These are phyloP conservation scores for Typhlichthys eigenmanni DNA, from an alignment of 2,797 vertebrate species.

Conservation along the genomic window DNA sequence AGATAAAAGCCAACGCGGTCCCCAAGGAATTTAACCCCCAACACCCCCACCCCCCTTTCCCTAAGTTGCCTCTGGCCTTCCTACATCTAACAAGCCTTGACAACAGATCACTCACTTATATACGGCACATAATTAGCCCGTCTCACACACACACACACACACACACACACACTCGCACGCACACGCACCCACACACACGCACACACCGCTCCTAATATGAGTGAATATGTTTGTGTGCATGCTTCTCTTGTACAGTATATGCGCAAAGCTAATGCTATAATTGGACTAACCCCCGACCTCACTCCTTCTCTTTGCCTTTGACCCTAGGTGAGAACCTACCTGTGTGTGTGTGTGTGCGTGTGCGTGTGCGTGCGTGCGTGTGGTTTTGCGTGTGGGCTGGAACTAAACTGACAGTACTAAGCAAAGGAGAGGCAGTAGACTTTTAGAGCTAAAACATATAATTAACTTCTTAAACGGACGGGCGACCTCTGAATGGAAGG, in stretches of 20 bases:
- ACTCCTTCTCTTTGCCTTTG: constrained; percentile 54
- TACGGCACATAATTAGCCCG: constrained; percentile 79
- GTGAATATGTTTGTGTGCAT: constrained; percentile 31
- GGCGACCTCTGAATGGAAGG: background rate
- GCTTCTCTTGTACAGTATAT: constrained; percentile 43
- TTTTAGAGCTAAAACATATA: constrained; percentile 25
- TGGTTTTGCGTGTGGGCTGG: constrained; percentile 14
- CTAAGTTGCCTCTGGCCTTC: constrained; percentile 76
- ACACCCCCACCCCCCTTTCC: constrained; percentile 48
- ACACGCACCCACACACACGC: constrained; percentile 26
- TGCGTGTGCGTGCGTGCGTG: constrained; percentile 23
- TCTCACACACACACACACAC: constrained; percentile 64
- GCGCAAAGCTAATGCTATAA: constrained; percentile 62
- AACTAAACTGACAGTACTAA: constrained; percentile 29
- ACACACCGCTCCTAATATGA: constrained; percentile 24
- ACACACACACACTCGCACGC: constrained; percentile 12
- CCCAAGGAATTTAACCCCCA: constrained; percentile 79
- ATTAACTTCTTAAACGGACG: constrained; percentile 30
- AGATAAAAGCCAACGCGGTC: constrained; percentile 81
- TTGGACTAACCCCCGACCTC: constrained; percentile 48
- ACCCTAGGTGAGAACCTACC: constrained; percentile 47
- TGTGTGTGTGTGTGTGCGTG: background rate
- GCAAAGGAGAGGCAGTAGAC: constrained; percentile 24
- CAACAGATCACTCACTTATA: constrained; percentile 78
- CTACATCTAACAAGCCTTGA: constrained; percentile 78